Conservation (phyloP, 2,888 invertebrate species). For the Diloba caeruleocephala region DNA sequence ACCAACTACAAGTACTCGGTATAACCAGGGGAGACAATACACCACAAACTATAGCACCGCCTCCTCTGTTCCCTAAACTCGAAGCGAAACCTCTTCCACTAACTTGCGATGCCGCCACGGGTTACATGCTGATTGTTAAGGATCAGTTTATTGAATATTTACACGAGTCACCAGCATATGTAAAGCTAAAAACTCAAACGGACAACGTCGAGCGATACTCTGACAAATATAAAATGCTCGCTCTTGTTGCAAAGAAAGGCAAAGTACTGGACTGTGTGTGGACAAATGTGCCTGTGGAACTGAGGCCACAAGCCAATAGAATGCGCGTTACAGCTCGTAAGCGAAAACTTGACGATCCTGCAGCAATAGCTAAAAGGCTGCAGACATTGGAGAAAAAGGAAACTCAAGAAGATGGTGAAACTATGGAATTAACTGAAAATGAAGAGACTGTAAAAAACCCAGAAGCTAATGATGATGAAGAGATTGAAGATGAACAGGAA, state of each 20-base stretch:
- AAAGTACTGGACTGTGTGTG: conserved; percentile 88
- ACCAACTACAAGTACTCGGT: conserved; percentile 89
- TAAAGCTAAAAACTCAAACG: conserved; percentile 83
- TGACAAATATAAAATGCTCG: conserved; percentile 87
- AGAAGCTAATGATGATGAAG: conserved; percentile 88
- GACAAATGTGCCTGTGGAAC: conserved; percentile 90
- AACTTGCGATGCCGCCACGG: conserved; percentile 88
- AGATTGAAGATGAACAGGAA: conserved; percentile 90
- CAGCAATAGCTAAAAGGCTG: conserved; percentile 83
- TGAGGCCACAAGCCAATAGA: conserved; percentile 86
- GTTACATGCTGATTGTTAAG: conserved; percentile 92
- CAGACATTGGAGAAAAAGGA: conserved; percentile 92
- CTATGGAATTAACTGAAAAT: conserved; percentile 82
- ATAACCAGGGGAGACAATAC: conserved; percentile 88
- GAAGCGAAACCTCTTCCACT: conserved; percentile 88
- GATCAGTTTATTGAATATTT: conserved; percentile 92
- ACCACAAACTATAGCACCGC: conserved; percentile 86
- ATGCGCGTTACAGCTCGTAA: conserved; percentile 69
- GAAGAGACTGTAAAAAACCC: conserved; percentile 81
- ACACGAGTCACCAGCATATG: conserved; percentile 91
- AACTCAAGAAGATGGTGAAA: conserved; percentile 82
- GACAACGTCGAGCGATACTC: conserved; percentile 89
- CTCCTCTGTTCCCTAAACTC: conserved; percentile 90
- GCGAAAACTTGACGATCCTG: conserved; percentile 77
- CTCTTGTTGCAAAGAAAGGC: conserved; percentile 83